Conservation (phyloP, 1,140 invertebrate species). For the Andrena cerasifolii region DNA sequence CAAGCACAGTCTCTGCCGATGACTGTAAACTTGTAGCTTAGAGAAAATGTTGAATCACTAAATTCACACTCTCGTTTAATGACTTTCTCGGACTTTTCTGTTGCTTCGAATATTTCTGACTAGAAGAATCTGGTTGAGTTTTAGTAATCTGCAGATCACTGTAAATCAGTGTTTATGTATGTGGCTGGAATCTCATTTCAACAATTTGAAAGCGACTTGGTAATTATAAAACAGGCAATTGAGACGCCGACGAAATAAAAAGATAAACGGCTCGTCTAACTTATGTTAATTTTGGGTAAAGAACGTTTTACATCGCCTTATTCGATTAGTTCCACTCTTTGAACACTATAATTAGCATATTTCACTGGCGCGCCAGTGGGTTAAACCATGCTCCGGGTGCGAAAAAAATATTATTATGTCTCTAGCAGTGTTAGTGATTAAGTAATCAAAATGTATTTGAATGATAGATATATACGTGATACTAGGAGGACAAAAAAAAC, state of each 20-base stretch:
- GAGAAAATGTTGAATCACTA: neutral
- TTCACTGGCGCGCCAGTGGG: slow-evolving; percentile 26
- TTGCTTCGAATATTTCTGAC: too few relatives aligned
- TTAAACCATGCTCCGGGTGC: too few relatives aligned
- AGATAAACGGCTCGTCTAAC: slow-evolving; percentile 60
- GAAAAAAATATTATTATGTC: too few relatives aligned
- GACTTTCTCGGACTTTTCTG: neutral
- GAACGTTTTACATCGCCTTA: slow-evolving; percentile 71
- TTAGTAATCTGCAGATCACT: neutral
- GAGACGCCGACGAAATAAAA: neutral
- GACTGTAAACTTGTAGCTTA: neutral
- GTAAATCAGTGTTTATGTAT: slow-evolving; percentile 25
- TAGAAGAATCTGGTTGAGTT: too few relatives aligned
- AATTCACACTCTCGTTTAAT: neutral
- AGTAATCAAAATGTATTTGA: too few relatives aligned
- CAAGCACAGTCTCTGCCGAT: neutral
- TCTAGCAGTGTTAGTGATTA: too few relatives aligned
- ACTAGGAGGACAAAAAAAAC: too few relatives aligned
- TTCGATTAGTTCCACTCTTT: slow-evolving; percentile 72
- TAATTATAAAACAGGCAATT: slow-evolving; percentile 15
- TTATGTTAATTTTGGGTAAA: slow-evolving; percentile 67
- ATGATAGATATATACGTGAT: too few relatives aligned
- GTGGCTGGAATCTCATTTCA: neutral
- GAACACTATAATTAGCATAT: slow-evolving; percentile 70
- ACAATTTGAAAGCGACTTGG: neutral